phyloP scores from a whole-genome alignment of 2,888 invertebrate species.

The Netelia inedita region DNA sequence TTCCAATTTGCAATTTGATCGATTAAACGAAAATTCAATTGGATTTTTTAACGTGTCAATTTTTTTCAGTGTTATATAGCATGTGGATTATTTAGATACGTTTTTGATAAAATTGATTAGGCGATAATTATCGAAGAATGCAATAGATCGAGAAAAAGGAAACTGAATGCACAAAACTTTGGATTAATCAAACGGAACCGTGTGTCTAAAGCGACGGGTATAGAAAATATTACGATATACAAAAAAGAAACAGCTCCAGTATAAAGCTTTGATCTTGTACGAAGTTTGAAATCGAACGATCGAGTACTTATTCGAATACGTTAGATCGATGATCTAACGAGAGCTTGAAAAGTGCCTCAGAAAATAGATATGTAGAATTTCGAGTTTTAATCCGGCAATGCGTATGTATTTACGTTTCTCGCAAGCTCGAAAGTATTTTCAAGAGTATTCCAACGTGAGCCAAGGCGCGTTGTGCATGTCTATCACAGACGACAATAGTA shows the following conservation, averaged over 20 bases:
- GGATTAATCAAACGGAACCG: constrained; percentile 49
- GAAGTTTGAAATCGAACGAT: constrained; percentile 19
- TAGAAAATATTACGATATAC: neutral
- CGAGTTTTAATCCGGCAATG: constrained; percentile 10
- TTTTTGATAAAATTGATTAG: constrained; percentile 35
- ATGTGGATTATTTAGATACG: constrained; percentile 48
- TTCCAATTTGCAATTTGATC: constrained; percentile 14
- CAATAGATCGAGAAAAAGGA: constrained; percentile 8
- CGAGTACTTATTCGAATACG: constrained; percentile 64
- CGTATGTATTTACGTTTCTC: constrained; percentile 20
- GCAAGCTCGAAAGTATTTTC: constrained; percentile 62
- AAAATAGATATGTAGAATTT: constrained; percentile 54
- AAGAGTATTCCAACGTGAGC: constrained; percentile 62
- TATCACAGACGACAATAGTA: constrained; percentile 37
- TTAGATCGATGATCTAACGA: constrained; percentile 33
- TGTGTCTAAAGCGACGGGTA: constrained; percentile 39
- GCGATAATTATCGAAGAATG: constrained; percentile 15
- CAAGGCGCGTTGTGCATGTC: constrained; percentile 42
- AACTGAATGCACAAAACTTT: constrained; percentile 52
- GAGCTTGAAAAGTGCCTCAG: constrained; percentile 69
- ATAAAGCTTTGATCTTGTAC: constrained; percentile 19
- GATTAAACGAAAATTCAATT: neutral
- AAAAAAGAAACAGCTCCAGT: constrained; percentile 19
- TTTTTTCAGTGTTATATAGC: constrained; percentile 37
- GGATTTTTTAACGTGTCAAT: constrained; percentile 5